Conservation (phyloP, 2,113 vertebrate species). For the Brienomyrus brachyistius region DNA sequence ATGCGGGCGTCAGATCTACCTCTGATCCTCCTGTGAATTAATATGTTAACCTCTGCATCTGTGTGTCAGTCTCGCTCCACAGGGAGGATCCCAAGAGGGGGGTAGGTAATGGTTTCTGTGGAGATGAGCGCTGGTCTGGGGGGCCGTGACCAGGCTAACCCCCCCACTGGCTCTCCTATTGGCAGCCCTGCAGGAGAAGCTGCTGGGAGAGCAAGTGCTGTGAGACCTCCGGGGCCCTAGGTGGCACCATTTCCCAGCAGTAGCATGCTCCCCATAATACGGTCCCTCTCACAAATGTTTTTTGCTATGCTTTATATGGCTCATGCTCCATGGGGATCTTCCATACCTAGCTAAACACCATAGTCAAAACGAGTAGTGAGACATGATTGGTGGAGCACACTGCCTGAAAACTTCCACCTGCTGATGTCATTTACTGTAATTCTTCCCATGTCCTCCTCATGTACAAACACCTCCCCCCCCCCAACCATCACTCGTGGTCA, state of each 20-base stretch:
- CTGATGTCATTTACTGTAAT: background rate
- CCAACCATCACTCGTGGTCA: background rate
- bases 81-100: constrained; percentile 10
- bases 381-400: background rate
- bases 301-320: background rate
- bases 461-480: background rate
- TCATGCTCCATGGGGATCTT: background rate
- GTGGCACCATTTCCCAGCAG: background rate
- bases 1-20: background rate
- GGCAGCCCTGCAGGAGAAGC: background rate
- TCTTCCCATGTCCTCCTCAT: background rate
- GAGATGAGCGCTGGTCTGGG: background rate
- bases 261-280: background rate
- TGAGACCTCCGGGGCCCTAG: background rate
- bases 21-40: constrained; percentile 15
- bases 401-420: background rate
- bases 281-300: background rate
- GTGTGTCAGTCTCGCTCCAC: constrained; percentile 11
- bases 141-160: background rate
- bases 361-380: background rate
- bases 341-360: background rate
- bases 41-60: constrained; percentile 24
- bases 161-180: background rate
- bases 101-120: background rate
- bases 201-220: background rate